Evolutionary conservation across 1,140 invertebrate species (phyloP), one percentile per base, ranked within the genome.

Genomic region (Formica exsecta): DNA sequence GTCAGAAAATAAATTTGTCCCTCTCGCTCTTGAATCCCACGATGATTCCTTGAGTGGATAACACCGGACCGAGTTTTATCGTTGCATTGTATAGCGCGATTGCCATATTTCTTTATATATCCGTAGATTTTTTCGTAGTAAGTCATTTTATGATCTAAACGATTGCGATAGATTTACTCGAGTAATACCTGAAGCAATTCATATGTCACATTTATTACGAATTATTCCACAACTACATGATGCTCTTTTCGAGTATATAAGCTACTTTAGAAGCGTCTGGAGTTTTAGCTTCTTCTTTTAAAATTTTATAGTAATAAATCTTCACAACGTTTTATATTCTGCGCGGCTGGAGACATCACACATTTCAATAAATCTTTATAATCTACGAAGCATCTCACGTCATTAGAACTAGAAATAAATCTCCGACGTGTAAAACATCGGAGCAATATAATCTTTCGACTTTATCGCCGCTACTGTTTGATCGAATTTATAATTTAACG

Each of bases 1-100:
- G 57, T 73, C 48, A 8, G 41, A 11, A 66, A 32, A 88, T 70
- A 89, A 88, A 89, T 74, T 85, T 68, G 36, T 61, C 62, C 62
- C 54, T 54, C 22, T 68, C 48, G n/a, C 48, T 16, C 48, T 51
- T 51, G 68, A 57, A 29, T 59, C 54, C 16, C 51, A 85, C 73
- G 81, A 85, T 64, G 73, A 85, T 85, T 77, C 64, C 51, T 73
- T 36, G 68, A 83, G 68, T 83, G 54, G 68, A 83, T 83, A 62
- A 74, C 73, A 73, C 25, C 57, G 32, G 41, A 3, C 57, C 9
- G 54, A 11, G 54, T 74, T 59, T 51, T 36, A 81, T 73, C 65
- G 22, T 22, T 22, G 25, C 65, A 44, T 44, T 48, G 44, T 16
- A 16, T 48, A 16, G 44, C 51, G 9, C 65, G 51, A 44, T 25